phyloP scores from a whole-genome alignment of 2,113 vertebrate species.

The Catagonus wagneri region DNA sequence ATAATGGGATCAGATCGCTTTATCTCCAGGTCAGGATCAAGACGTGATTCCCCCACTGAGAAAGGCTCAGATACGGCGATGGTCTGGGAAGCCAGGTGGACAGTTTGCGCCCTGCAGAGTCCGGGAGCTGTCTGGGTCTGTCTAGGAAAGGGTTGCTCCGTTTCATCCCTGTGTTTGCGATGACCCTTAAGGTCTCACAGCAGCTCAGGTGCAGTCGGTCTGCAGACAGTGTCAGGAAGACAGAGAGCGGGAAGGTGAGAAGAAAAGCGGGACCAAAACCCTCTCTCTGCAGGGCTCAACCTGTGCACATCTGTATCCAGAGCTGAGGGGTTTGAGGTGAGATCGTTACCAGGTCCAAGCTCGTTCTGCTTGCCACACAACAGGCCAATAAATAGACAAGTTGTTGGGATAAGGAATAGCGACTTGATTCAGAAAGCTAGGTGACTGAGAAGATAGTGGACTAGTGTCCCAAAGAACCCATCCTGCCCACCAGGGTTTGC shows the following conservation, averaged over 20 bases:
- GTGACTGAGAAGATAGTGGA: neutral
- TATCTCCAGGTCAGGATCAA: neutral
- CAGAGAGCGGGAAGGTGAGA: too few relatives aligned
- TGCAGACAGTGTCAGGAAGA: neutral
- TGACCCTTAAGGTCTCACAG: neutral
- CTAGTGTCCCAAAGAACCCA: neutral
- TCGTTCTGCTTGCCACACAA: fast-evolving
- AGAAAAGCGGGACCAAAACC: too few relatives aligned
- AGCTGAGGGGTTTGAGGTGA: neutral
- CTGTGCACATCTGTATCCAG: fast-evolving
- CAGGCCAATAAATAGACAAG: too few relatives aligned
- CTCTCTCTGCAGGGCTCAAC: fast-evolving
- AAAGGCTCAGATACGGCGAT: neutral
- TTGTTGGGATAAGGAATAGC: too few relatives aligned
- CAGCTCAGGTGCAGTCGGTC: neutral
- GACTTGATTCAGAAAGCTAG: neutral
- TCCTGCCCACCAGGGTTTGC: neutral
- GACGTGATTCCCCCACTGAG: neutral
- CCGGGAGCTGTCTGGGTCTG: neutral
- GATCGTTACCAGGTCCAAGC: neutral
- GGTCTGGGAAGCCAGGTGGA: neutral
- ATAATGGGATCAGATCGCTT: neutral
- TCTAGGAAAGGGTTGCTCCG: neutral
- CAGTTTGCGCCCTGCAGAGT: neutral
- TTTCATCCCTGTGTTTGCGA: neutral